These are phyloP conservation scores for Oscheius onirici DNA, from an alignment of 2,888 invertebrate species.

Conservation along the genomic window DNA sequence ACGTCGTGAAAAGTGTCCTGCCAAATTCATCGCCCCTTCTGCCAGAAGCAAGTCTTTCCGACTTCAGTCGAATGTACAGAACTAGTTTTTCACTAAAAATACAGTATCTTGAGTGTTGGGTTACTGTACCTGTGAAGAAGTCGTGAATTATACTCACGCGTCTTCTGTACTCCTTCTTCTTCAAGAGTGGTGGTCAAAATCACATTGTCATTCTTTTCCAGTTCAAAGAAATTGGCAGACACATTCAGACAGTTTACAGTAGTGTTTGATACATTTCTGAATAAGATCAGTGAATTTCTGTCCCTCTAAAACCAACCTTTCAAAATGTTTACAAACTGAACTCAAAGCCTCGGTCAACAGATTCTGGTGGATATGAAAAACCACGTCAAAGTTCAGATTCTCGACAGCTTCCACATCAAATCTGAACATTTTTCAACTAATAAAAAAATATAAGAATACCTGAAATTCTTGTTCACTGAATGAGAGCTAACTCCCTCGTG, in stretches of 20 bases:
- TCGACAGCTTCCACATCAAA: conserved; percentile 1
- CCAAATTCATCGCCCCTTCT: neutral
- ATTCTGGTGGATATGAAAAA: conserved; percentile 24
- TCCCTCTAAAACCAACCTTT: neutral
- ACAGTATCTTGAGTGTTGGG: no score
- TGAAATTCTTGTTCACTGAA: neutral
- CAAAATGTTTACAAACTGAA: neutral
- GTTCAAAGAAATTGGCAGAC: neutral
- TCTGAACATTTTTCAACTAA: conserved; percentile 1
- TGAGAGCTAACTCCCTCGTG: conserved; percentile 13
- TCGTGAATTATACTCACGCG: neutral
- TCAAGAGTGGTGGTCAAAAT: neutral
- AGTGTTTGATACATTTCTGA: neutral
- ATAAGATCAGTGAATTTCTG: no score
- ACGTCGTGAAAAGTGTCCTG: neutral
- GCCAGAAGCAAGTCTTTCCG: conserved; percentile 1
- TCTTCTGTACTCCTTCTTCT: neutral
- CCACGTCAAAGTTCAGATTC: conserved; percentile 2
- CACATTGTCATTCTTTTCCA: neutral
- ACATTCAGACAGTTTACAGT: neutral
- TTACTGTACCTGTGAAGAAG: conserved; percentile 6
- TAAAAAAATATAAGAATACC: neutral
- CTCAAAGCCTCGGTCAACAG: conserved; percentile 14
- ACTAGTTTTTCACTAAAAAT: conserved; percentile 7
- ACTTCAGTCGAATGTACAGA: conserved; percentile 13